Evolutionary conservation across 2,113 vertebrate genomes (phyloP).

Genomic region (Cacatua alba): DNA sequence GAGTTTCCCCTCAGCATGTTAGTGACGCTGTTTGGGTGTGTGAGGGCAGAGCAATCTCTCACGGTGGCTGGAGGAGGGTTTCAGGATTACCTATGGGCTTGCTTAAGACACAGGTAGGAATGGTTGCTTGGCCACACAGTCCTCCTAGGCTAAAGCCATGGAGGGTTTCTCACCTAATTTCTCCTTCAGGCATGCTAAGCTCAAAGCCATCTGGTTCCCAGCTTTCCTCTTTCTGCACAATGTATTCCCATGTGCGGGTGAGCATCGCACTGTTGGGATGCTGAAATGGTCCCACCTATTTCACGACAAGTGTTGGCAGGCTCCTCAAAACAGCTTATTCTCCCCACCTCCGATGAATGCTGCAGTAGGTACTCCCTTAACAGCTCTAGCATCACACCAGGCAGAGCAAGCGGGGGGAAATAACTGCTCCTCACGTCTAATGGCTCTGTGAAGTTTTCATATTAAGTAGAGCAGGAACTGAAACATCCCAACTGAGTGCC

Average conservation of each 20-base stretch:
- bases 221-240: background rate
- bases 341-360: background rate
- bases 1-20: background rate
- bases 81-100: background rate
- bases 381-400: background rate
- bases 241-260: fast-evolving
- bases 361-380: background rate
- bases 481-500: slow-evolving; percentile 24
- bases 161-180: background rate
- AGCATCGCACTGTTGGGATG: background rate
- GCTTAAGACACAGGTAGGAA: background rate
- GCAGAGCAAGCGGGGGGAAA: background rate
- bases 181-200: background rate
- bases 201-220: background rate
- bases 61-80: background rate
- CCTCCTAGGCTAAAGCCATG: background rate
- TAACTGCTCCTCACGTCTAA: background rate
- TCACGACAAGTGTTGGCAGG: background rate
- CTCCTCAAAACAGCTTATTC: background rate
- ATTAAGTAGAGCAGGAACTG: slow-evolving; percentile 38
- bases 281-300: background rate
- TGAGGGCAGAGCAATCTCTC: background rate
- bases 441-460: background rate
- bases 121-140: background rate
- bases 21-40: background rate